Conservation (phyloP, 2,888 invertebrate species). For the Ypsolopha scabrella region DNA sequence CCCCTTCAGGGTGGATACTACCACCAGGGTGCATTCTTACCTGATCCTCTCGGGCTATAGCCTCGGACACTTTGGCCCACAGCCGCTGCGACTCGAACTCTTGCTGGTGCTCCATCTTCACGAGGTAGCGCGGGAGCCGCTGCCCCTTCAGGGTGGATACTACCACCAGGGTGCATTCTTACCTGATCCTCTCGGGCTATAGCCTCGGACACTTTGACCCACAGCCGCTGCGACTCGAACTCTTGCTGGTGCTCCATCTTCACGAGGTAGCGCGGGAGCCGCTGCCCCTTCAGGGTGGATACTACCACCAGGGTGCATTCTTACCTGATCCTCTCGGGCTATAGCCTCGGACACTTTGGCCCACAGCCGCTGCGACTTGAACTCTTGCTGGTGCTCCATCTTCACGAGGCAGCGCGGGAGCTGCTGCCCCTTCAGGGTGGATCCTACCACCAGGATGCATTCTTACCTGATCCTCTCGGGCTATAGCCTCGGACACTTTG, state of each 20-base stretch:
- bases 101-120: conserved; percentile 81
- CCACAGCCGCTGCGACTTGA: conserved; percentile 93
- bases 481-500: conserved; percentile 88
- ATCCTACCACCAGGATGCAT: conserved; percentile 75
- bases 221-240: conserved; percentile 89
- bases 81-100: conserved; percentile 88
- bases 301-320: conserved; percentile 74
- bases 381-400: conserved; percentile 79
- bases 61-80: conserved; percentile 89
- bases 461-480: conserved; percentile 80
- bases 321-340: conserved; percentile 80
- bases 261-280: conserved; percentile 84
- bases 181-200: conserved; percentile 86
- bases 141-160: conserved; percentile 78
- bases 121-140: conserved; percentile 82
- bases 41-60: conserved; percentile 86
- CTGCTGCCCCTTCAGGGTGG: conserved; percentile 76
- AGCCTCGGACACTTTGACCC: conserved; percentile 89
- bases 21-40: too few relatives aligned
- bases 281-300: conserved; percentile 74
- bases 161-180: conserved; percentile 68
- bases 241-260: conserved; percentile 80
- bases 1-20: too few relatives aligned
- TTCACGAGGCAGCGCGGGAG: conserved; percentile 84
- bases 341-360: conserved; percentile 89